Evolutionary conservation across 1,140 invertebrate species (phyloP).

Genomic region (Scaptomyza graminum): DNA sequence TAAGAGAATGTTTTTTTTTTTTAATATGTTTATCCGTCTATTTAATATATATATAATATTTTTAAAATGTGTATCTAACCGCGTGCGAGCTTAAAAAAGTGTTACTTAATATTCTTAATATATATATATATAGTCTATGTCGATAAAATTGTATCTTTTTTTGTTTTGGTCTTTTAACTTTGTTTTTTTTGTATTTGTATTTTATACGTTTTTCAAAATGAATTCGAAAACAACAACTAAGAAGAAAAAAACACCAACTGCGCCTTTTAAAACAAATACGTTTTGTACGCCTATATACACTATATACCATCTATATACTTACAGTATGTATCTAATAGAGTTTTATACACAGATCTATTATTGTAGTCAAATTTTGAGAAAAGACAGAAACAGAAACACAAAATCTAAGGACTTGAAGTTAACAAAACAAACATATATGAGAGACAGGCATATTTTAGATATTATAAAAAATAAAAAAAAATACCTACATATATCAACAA

Average conservation of each 20-base stretch:
- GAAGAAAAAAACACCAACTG: conserved; percentile 66
- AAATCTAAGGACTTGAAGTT: conserved; percentile 53
- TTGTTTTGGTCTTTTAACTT: conserved; percentile 16
- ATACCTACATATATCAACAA: conserved; percentile 31
- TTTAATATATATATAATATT: conserved; percentile 19
- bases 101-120: conserved; percentile 46
- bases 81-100: conserved; percentile 44
- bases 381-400: conserved; percentile 27
- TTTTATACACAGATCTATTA: conserved; percentile 40
- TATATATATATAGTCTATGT: conserved; percentile 2
- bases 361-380: conserved; percentile 47
- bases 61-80: conserved; percentile 49
- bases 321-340: conserved; percentile 39
- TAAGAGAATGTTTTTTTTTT: conserved; percentile 31
- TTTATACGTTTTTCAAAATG: conserved; percentile 30
- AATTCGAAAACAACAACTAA: not conserved
- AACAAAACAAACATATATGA: conserved; percentile 48
- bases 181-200: conserved; percentile 42
- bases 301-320: conserved; percentile 33
- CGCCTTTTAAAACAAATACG: conserved; percentile 58
- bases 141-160: conserved; percentile 24
- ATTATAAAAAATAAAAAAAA: conserved; percentile 26
- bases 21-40: conserved; percentile 15
- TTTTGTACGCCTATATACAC: conserved; percentile 58
- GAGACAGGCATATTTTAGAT: conserved; percentile 51